These are phyloP conservation scores for Drosophila kepulauana DNA, from an alignment of 1,140 invertebrate species.

Conservation along the genomic window DNA sequence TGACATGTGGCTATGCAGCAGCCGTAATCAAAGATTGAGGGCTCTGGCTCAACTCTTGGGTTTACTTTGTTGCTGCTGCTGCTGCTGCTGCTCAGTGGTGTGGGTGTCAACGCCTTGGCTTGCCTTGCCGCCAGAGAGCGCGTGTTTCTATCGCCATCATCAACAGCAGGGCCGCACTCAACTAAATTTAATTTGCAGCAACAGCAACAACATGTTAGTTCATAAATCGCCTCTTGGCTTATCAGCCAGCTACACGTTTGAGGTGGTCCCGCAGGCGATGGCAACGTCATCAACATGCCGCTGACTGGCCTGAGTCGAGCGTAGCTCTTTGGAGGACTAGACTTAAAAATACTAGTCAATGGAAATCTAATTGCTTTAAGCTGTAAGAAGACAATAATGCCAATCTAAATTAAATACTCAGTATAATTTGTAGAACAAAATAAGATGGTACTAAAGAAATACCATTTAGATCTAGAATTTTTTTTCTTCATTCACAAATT, in stretches of 20 bases:
- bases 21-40: constrained; percentile 78
- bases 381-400: no score
- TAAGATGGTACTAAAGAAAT: no score
- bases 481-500: no score
- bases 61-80: constrained; percentile 32
- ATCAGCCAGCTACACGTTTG: constrained; percentile 35
- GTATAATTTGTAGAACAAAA: no score
- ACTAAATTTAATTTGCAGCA: constrained; percentile 57
- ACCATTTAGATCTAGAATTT: no score
- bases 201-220: constrained; percentile 17
- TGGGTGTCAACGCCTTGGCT: constrained; percentile 53
- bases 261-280: constrained; percentile 23
- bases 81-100: constrained; percentile 9
- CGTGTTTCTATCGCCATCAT: constrained; percentile 30
- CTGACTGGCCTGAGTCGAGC: background rate
- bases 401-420: no score
- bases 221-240: constrained; percentile 33
- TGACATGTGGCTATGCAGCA: constrained; percentile 48
- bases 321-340: no score
- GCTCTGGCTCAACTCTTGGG: constrained; percentile 33
- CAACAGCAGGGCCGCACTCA: constrained; percentile 2
- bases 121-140: constrained; percentile 13
- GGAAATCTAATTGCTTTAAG: no score
- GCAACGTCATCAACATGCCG: background rate
- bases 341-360: no score